Conservation (phyloP, 2,888 invertebrate species). For the Dascillus cervinus region DNA sequence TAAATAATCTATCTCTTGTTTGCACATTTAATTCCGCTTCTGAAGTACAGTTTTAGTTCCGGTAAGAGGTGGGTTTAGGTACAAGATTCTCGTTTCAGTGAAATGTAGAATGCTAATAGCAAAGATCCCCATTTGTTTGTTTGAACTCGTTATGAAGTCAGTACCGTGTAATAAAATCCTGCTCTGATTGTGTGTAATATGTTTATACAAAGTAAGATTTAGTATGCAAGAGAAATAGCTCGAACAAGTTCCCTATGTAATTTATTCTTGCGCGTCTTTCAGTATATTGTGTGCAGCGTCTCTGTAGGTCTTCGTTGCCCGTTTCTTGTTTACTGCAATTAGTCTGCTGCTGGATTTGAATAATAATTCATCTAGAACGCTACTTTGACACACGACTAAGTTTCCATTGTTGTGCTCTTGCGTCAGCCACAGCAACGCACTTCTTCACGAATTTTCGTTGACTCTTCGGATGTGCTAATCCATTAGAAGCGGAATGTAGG, state of each 20-base stretch:
- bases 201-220: conserved; percentile 39
- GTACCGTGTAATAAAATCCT: conserved; percentile 33
- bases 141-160: conserved; percentile 33
- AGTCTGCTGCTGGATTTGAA: conserved; percentile 36
- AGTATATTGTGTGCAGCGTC: conserved; percentile 19
- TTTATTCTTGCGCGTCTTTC: conserved; percentile 37
- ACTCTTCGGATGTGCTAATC: too few relatives aligned
- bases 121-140: conserved; percentile 24
- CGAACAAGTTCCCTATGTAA: conserved; percentile 35
- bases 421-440: too few relatives aligned
- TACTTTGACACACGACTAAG: conserved; percentile 34
- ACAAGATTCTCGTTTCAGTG: not conserved
- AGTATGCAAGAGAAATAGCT: conserved; percentile 33
- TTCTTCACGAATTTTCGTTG: too few relatives aligned
- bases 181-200: conserved; percentile 37
- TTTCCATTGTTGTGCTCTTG: conserved; percentile 25
- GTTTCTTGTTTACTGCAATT: conserved; percentile 38
- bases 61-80: not conserved
- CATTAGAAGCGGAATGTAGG: too few relatives aligned
- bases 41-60: conserved; percentile 2
- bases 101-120: conserved; percentile 23
- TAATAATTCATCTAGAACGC: conserved; percentile 35
- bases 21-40: too few relatives aligned
- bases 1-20: too few relatives aligned
- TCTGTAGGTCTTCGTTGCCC: conserved; percentile 28